Evolutionary conservation across 2,797 vertebrate species (phyloP).

Genomic region (Xenentodon cancila): DNA sequence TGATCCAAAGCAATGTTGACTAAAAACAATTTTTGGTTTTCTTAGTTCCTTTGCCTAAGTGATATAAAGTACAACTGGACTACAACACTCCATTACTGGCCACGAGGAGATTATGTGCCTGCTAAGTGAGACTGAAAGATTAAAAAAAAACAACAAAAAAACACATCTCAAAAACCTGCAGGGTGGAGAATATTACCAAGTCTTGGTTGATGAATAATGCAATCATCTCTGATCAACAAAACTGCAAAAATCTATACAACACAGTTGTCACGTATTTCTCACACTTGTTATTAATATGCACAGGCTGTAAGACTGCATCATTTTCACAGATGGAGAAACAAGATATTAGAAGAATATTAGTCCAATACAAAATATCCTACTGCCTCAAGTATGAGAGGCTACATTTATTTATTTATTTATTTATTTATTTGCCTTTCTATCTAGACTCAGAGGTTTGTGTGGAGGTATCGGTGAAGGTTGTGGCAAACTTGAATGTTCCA

Average conservation of each 20-base stretch:
- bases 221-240: conserved; percentile 49
- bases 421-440: no score
- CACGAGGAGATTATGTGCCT: conserved; percentile 3
- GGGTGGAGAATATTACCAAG: conserved; percentile 41
- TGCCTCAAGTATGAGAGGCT: not conserved
- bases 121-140: not conserved
- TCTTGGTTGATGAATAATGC: conserved; percentile 69
- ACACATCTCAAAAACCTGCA: conserved; percentile 28
- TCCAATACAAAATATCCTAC: not conserved
- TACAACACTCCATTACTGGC: conserved; percentile 6
- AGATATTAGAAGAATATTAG: conserved; percentile 5
- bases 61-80: conserved; percentile 21
- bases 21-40: conserved; percentile 8
- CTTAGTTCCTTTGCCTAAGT: conserved; percentile 6
- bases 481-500: no score
- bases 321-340: conserved; percentile 9
- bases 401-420: not conserved
- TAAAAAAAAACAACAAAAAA: conserved; percentile 28
- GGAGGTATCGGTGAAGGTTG: no score
- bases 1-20: conserved; percentile 15
- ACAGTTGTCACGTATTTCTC: conserved; percentile 35
- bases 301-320: not conserved
- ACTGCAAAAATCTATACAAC: conserved; percentile 29
- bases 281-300: conserved; percentile 14
- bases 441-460: no score